Evolutionary conservation across 2,113 vertebrate species (phyloP).

Genomic region (Cyrtonyx montezumae): DNA sequence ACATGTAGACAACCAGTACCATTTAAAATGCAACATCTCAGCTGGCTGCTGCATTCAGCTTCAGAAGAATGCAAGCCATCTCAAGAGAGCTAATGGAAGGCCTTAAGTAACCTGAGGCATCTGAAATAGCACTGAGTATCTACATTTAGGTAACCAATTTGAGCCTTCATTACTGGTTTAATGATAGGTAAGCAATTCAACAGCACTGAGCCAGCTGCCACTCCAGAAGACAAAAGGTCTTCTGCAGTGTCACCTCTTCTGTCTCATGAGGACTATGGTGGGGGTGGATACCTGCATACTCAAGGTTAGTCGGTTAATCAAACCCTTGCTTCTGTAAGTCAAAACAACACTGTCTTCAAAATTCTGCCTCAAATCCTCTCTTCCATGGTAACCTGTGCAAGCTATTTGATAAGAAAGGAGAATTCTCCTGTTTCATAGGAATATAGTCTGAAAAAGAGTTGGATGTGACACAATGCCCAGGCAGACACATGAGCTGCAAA

Average conservation of each 20-base stretch:
- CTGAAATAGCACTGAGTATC: neutral
- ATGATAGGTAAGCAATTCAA: neutral
- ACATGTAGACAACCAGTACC: neutral
- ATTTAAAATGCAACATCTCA: neutral
- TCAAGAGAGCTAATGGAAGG: neutral
- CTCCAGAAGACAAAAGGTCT: neutral
- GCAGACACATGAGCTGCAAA: neutral
- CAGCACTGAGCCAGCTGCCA: neutral
- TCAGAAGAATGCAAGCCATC: fast-evolving
- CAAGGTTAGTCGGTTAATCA: neutral
- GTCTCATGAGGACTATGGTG: fast-evolving
- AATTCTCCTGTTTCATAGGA: neutral
- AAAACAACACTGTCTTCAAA: neutral
- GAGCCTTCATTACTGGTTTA: neutral
- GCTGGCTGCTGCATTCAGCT: neutral
- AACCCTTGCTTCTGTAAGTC: neutral
- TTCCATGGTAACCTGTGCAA: neutral
- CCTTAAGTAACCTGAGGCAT: neutral
- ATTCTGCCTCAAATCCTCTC: neutral
- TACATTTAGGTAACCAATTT: neutral
- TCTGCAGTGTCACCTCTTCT: neutral
- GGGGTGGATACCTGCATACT: neutral
- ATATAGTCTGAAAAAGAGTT: neutral
- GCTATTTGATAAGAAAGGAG: neutral
- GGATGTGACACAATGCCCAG: neutral